These are phyloP conservation scores for Protomyctophum bolini DNA, from an alignment of 2,113 vertebrate genomes.

Conservation along the genomic window DNA sequence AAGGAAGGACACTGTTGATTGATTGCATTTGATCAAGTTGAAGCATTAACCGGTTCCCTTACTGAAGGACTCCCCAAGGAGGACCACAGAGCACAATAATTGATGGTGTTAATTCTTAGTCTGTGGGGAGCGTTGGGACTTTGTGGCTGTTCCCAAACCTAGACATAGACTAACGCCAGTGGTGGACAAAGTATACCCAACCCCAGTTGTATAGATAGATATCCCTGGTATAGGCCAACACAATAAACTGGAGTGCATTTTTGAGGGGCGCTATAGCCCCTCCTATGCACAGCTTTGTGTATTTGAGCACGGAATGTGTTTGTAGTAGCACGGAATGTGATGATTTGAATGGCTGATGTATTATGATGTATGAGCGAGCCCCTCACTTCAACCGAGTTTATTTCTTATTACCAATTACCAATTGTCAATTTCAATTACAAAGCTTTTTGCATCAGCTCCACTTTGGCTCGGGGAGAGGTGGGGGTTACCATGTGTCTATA, in stretches of 20 bases:
- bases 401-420: no score
- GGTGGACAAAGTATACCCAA: no score
- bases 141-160: background rate
- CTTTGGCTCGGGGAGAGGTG: constrained; percentile 45
- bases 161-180: background rate
- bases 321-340: no score
- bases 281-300: no score
- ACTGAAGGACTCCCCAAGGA: background rate
- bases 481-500: constrained; percentile 20
- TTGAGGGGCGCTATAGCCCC: no score
- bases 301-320: no score
- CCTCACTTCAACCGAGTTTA: no score
- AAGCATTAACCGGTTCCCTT: constrained; percentile 9
- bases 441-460: constrained; percentile 45
- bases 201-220: no score
- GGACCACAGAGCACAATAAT: background rate
- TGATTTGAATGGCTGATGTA: no score
- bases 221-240: no score
- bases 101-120: background rate
- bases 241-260: no score
- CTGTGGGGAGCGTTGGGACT: background rate
- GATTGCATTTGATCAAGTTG: constrained; percentile 38
- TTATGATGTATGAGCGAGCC: no score
- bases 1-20: background rate
- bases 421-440: constrained; percentile 12